Evolutionary conservation across 1,140 invertebrate genomes (phyloP), one percentile per base, ranked within the genome.

Genomic region (Meloidogyne exigua): DNA sequence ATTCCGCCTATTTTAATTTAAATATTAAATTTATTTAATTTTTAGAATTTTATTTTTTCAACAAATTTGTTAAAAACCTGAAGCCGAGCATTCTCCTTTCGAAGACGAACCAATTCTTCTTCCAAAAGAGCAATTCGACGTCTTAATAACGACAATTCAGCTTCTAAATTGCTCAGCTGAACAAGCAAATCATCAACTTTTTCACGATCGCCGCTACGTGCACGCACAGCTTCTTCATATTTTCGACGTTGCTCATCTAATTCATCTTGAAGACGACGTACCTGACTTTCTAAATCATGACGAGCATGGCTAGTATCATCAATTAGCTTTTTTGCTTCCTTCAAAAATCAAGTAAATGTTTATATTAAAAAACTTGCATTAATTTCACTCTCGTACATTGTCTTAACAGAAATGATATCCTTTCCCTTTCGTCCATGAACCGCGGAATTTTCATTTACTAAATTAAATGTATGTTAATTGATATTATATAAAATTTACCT

Each of bases 321-420:
- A 62, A 87, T 84, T 3, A 85, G 28, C 21, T 78, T 81, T 36
- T 79, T 75, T n/a, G 84, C 83, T 28, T 68, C 79, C 85, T 86
- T 39, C 78, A 85, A 36, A 36, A 66, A 42, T 7, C 18, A 23
- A 5, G 7, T 57, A 42, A 0, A 57, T 32, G 0, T 73, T 23
- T 18, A 13, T n/a, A 25, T 21, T 15, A 13, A 49, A 25, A n/a
- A 76, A 79, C 84, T 82, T 79, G 82, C 82, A 25, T 70, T 76
- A n/a, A 90, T 76, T 77, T 90, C 89, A 49, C 82, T 86, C 70
- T 90, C 89, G 82, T 89, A 90, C 87, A 90, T 89, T 32, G 87
- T 84, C 83, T 89, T 89, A 77, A 90, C 88, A 73, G 83, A 87
- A 49, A 77, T 83, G 1, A 88, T 89, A 80, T 89, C 89, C 68